phyloP scores from a whole-genome alignment of 1,140 invertebrate genomes.

The Lordiphosa collinella region DNA sequence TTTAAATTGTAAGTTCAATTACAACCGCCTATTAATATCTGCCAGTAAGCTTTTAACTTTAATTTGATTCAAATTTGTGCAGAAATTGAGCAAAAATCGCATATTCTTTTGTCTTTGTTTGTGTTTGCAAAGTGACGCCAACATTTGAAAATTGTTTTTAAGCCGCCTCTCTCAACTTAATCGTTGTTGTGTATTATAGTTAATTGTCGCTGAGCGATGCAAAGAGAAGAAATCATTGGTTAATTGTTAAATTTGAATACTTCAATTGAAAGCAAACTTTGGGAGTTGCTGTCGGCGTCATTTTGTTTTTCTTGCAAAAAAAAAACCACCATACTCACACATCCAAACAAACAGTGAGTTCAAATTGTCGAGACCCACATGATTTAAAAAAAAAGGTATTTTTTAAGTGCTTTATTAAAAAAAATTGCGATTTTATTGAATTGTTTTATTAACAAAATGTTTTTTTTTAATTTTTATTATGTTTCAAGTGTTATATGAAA shows the following conservation, averaged over 20 bases:
- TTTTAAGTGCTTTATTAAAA: too few species aligned
- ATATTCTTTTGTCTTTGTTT: slow-evolving; percentile 8
- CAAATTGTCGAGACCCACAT: neutral
- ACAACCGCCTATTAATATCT: neutral
- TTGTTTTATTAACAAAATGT: too few species aligned
- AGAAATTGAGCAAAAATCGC: neutral
- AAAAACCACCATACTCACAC: slow-evolving; percentile 62
- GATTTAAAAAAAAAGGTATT: too few species aligned
- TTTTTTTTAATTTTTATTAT: too few species aligned
- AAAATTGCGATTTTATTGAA: too few species aligned
- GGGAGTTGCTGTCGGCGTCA: slow-evolving; percentile 42
- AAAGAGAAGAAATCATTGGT: neutral
- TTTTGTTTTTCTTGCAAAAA: slow-evolving; percentile 76
- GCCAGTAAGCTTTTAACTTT: neutral
- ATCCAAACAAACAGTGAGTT: slow-evolving; percentile 9
- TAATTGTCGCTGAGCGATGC: neutral
- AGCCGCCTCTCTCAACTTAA: slow-evolving; percentile 14
- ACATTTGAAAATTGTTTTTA: slow-evolving; percentile 37
- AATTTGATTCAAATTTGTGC: neutral
- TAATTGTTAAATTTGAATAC: neutral
- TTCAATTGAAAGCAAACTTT: slow-evolving; percentile 15
- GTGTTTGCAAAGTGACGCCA: slow-evolving; percentile 61
- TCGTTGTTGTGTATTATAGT: neutral
- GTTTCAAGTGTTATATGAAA: too few species aligned
- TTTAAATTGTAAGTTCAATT: slow-evolving; percentile 22